Evolutionary conservation across 2,113 vertebrate genomes (phyloP).

Genomic region (Thunnus maccoyii): DNA sequence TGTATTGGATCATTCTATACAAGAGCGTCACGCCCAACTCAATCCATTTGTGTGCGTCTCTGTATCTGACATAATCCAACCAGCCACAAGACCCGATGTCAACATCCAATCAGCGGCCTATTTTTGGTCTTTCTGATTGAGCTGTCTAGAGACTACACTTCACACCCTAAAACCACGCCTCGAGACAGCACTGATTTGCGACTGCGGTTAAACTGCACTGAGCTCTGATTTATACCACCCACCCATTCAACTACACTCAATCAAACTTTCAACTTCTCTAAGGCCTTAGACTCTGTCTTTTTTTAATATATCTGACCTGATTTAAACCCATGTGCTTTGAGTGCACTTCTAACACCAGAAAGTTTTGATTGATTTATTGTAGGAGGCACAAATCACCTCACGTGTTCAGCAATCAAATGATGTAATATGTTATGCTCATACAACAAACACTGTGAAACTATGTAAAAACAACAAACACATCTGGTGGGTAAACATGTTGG

Average conservation of each 20-base stretch:
- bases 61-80: conserved; percentile 54
- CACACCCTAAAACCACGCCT: conserved; percentile 58
- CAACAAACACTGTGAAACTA: background rate
- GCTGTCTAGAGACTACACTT: conserved; percentile 32
- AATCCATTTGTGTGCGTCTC: conserved; percentile 18
- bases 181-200: conserved; percentile 40
- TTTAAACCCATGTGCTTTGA: conserved; percentile 10
- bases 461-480: conserved; percentile 17
- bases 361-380: too few relatives aligned
- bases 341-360: background rate
- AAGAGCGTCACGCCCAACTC: conserved; percentile 20
- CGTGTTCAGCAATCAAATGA: background rate
- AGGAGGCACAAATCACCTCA: too few relatives aligned
- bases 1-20: conserved; percentile 22
- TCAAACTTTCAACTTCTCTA: conserved; percentile 1
- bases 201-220: conserved; percentile 40
- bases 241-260: conserved; percentile 23
- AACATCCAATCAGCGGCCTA: conserved; percentile 42
- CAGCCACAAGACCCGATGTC: conserved; percentile 46
- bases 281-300: background rate
- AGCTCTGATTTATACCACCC: conserved; percentile 43
- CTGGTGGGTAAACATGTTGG: background rate
- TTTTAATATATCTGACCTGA: background rate
- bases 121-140: conserved; percentile 57
- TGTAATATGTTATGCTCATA: background rate